Conservation (phyloP, 1,140 invertebrate species). For the Aphidius gifuensis region DNA sequence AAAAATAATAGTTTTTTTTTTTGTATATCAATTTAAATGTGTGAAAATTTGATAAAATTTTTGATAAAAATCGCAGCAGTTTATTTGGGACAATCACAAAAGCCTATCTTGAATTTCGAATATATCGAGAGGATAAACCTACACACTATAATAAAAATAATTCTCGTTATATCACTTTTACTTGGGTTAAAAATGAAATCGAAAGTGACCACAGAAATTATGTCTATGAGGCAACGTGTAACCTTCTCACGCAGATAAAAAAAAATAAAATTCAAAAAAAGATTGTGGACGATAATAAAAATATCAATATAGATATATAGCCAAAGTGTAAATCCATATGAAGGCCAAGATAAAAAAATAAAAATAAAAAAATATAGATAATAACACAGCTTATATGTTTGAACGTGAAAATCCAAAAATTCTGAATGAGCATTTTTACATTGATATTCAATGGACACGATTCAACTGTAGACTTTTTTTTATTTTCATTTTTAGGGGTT, state of each 20-base stretch:
- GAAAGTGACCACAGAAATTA: conserved; percentile 5
- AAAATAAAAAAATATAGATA: conserved; percentile 16
- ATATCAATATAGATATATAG: background rate
- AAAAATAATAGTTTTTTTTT: too few species aligned
- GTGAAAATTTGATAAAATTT: too few species aligned
- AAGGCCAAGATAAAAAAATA: conserved; percentile 2
- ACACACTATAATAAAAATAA: too few species aligned
- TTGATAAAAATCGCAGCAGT: too few species aligned
- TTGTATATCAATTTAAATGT: too few species aligned
- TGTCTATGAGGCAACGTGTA: background rate
- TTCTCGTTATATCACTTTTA: background rate
- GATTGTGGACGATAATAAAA: background rate
- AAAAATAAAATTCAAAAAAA: background rate
- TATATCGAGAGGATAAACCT: too few species aligned
- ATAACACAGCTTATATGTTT: conserved; percentile 22
- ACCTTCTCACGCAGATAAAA: conserved; percentile 2
- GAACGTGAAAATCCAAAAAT: conserved; percentile 32
- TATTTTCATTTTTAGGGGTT: conserved; percentile 1
- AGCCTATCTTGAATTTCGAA: too few species aligned
- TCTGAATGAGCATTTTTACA: conserved; percentile 35
- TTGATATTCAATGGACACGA: conserved; percentile 44
- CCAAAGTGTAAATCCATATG: background rate
- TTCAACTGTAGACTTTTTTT: conserved; percentile 38
- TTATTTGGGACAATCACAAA: too few species aligned
- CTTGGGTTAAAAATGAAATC: conserved; percentile 7